These are phyloP conservation scores for Lateolabrax maculatus DNA, from an alignment of 2,797 vertebrate species.

Conservation along the genomic window DNA sequence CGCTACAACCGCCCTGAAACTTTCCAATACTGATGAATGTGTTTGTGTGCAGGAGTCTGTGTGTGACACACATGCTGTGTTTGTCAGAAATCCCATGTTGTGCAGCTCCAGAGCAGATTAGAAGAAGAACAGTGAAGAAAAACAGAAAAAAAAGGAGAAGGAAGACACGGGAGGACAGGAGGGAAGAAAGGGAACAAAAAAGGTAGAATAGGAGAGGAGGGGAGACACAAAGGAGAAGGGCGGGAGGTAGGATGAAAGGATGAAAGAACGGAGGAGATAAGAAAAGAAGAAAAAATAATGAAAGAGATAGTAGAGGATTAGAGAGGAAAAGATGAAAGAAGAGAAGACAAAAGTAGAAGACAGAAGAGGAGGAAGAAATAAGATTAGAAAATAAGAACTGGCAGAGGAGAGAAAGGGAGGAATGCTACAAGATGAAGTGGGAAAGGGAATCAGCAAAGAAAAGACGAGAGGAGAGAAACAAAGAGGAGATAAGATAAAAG, in stretches of 20 bases:
- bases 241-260: background rate
- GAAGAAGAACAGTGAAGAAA: background rate
- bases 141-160: background rate
- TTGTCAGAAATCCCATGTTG: background rate
- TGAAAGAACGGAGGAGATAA: background rate
- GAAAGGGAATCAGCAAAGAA: background rate
- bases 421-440: background rate
- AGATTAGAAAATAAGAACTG: too few relatives aligned
- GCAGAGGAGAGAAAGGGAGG: background rate
- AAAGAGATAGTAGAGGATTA: background rate
- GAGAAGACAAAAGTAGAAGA: background rate
- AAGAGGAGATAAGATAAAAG: conserved; percentile 10
- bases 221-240: background rate
- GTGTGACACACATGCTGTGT: background rate
- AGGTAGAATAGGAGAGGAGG: background rate
- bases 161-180: background rate
- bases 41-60: background rate
- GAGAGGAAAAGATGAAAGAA: background rate
- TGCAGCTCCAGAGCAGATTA: background rate
- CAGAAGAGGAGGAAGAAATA: background rate
- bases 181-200: background rate
- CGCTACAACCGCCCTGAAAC: conserved; percentile 34
- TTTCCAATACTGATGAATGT: background rate
- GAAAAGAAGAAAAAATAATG: background rate
- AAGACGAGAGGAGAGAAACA: background rate